These are phyloP conservation scores for Epizoanthus scotinus DNA, from an alignment of 92 coral and sea anemone genomes.

Conservation along the genomic window DNA sequence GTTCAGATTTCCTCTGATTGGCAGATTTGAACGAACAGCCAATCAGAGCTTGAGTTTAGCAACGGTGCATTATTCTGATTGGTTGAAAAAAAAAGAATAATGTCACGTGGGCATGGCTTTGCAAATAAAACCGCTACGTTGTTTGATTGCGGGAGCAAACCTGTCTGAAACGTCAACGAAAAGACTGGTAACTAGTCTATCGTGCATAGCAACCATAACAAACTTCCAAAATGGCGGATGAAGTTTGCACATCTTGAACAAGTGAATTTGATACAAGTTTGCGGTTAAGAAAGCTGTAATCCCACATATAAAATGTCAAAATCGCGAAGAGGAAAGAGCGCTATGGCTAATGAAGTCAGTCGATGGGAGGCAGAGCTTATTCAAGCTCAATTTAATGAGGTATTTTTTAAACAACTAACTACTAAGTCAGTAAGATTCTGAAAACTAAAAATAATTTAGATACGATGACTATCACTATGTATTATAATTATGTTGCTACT, in stretches of 20 bases:
- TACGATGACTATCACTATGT: not conserved
- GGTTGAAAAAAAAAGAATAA: constrained; percentile 5
- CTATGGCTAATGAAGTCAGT: constrained; percentile 88
- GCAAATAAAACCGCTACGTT: constrained; percentile 2
- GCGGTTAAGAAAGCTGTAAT: not conserved
- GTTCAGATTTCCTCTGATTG: constrained; percentile 11
- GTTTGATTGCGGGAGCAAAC: not conserved
- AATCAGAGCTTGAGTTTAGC: constrained; percentile 34
- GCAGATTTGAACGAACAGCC: constrained; percentile 10
- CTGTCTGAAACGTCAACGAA: not conserved
- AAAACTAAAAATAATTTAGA: not conserved
- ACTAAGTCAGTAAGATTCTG: not conserved
- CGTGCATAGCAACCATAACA: constrained; percentile 93
- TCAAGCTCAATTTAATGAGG: constrained; percentile 94
- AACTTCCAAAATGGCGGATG: constrained; percentile 97
- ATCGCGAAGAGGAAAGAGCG: constrained; percentile 96
- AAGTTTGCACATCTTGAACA: not conserved
- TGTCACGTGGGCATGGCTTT: constrained; percentile 8
- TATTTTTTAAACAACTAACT: constrained; percentile 1
- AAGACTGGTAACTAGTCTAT: constrained; percentile 46
- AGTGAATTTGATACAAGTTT: not conserved
- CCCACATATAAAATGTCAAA: constrained; percentile 71
- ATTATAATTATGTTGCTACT: too few relatives aligned
- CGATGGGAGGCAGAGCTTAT: constrained; percentile 89
- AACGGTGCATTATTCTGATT: constrained; percentile 52